Conservation (phyloP, 2,888 invertebrate genomes). For the Andrena bucephala region DNA sequence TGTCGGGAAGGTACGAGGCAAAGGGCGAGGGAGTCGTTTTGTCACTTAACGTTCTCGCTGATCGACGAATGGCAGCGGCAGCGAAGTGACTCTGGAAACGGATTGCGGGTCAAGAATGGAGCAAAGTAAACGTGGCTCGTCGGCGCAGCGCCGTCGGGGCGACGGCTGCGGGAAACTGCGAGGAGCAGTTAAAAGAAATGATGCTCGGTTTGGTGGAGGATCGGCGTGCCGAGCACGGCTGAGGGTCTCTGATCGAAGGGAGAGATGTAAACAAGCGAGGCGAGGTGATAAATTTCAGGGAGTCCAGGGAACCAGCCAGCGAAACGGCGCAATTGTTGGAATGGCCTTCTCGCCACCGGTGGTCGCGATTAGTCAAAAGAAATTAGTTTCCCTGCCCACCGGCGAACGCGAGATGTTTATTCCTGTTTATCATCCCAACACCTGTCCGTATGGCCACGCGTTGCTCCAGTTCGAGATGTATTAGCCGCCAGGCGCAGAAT, state of each 20-base stretch:
- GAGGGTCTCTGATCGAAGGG: slow-evolving; percentile 17
- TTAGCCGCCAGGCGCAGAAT: neutral
- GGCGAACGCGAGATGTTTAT: neutral
- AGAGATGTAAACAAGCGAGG: slow-evolving; percentile 22
- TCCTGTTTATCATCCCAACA: neutral
- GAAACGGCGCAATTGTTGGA: slow-evolving; percentile 17
- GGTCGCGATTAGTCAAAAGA: slow-evolving; percentile 15
- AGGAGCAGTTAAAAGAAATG: slow-evolving; percentile 22
- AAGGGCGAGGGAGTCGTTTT: slow-evolving; percentile 24
- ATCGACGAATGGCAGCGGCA: slow-evolving; percentile 48
- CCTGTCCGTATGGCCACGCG: neutral
- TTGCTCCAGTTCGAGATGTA: neutral
- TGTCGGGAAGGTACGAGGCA: neutral
- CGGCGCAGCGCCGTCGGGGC: neutral
- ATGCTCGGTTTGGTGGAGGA: slow-evolving; percentile 9
- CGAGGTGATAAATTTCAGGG: slow-evolving; percentile 30
- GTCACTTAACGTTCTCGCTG: slow-evolving; percentile 50
- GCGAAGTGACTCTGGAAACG: slow-evolving; percentile 34
- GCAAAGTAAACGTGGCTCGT: slow-evolving; percentile 31
- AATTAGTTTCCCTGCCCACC: slow-evolving; percentile 19
- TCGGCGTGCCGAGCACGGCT: slow-evolving; percentile 7
- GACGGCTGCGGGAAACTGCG: slow-evolving; percentile 20
- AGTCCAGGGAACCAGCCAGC: slow-evolving; percentile 24
- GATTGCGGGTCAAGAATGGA: slow-evolving; percentile 36
- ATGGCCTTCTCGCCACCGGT: slow-evolving; percentile 14